These are phyloP conservation scores for Calidris pugnax DNA, from an alignment of 2,113 vertebrate genomes.

Conservation along the genomic window DNA sequence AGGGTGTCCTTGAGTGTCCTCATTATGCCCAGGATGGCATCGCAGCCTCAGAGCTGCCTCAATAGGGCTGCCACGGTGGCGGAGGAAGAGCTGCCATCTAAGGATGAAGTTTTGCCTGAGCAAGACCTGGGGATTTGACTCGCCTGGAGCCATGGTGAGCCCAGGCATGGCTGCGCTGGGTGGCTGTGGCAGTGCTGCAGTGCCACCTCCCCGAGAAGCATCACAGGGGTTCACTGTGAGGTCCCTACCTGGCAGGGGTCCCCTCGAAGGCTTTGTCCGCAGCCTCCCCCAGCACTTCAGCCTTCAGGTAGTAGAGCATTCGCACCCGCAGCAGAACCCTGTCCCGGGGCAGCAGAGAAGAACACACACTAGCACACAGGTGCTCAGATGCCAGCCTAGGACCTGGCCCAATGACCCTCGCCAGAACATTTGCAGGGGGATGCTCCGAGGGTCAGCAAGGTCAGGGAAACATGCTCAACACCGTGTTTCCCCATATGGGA, in stretches of 20 bases:
- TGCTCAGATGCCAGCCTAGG: not conserved
- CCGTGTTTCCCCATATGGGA: fast-evolving
- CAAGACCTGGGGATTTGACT: not conserved
- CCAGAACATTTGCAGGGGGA: not conserved
- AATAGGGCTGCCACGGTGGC: fast-evolving
- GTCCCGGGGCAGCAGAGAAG: not conserved
- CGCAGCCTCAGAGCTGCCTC: not conserved
- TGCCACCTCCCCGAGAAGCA: fast-evolving
- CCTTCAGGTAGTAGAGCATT: constrained; percentile 98
- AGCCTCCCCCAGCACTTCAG: constrained; percentile 93
- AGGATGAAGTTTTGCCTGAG: not conserved
- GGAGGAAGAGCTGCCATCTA: not conserved
- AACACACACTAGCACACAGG: not conserved
- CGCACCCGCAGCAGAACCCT: constrained; percentile 94
- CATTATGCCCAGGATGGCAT: fast-evolving
- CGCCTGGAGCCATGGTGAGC: fast-evolving
- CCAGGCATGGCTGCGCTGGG: not conserved
- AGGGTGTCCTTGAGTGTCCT: not conserved
- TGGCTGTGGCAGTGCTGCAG: not conserved
- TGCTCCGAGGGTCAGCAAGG: not conserved
- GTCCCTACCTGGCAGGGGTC: constrained; percentile 84
- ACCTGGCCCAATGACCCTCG: fast-evolving
- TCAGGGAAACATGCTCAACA: not conserved
- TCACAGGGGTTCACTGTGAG: fast-evolving
- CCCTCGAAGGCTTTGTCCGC: constrained; percentile 89